Percentiles rank a stretch among this genome's conserved stretches.
These are phyloP conservation scores for Discoglossus pictus DNA, from an alignment of 2,797 vertebrate species.

Conservation along the genomic window DNA sequence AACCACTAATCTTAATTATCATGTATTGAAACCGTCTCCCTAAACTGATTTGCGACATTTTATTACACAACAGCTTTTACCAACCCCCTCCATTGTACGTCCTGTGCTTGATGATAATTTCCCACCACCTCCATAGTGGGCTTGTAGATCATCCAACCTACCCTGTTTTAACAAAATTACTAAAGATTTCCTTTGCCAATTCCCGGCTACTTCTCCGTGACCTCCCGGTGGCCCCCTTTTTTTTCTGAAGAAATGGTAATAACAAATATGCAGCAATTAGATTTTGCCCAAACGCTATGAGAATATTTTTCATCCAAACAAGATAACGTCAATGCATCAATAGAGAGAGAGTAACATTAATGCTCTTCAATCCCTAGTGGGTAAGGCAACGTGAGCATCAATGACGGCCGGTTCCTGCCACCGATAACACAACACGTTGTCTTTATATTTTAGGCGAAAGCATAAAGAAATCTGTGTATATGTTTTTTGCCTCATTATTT, in stretches of 20 bases:
- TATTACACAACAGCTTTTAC: conserved; percentile 25
- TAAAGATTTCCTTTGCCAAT: conserved; percentile 42
- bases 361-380: conserved; percentile 58
- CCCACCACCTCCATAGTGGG: conserved; percentile 20
- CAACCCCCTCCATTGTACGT: conserved; percentile 10
- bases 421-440: conserved; percentile 65
- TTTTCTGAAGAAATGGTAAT: conserved; percentile 32
- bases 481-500: conserved; percentile 79
- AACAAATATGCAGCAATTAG: conserved; percentile 59
- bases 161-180: conserved; percentile 39
- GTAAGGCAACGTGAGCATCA: conserved; percentile 58
- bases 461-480: conserved; percentile 68
- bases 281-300: conserved; percentile 57
- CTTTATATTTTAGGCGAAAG: conserved; percentile 65
- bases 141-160: conserved; percentile 32
- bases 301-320: conserved; percentile 59
- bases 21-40: too few relatives aligned
- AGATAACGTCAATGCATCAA: conserved; percentile 54
- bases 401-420: conserved; percentile 62
- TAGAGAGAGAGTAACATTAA: conserved; percentile 58
- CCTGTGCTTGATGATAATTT: conserved; percentile 31
- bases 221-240: conserved; percentile 23
- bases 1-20: too few relatives aligned
- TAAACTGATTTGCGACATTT: too few relatives aligned
- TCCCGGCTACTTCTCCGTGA: conserved; percentile 31